Percentiles rank a stretch among this genome's conserved stretches.
Evolutionary conservation across 2,888 invertebrate species (phyloP).

Genomic region (Melinopterus prodromus): DNA sequence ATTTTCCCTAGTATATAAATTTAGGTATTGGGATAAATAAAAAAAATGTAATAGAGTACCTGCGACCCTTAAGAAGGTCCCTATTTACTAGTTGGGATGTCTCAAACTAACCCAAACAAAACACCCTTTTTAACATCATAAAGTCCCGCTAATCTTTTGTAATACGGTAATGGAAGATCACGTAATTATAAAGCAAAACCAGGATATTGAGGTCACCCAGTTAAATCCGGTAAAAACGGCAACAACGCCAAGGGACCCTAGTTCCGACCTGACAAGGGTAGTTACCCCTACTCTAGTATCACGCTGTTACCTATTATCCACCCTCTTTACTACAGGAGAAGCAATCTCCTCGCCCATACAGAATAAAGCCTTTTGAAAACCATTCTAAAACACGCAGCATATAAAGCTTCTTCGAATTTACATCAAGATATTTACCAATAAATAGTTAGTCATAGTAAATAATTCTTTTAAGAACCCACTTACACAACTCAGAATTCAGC

Average conservation of each 20-base stretch:
- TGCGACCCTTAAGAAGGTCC: no score
- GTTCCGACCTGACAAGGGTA: conserved; percentile 22
- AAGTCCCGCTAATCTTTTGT: no score
- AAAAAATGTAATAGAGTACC: no score
- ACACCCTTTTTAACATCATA: no score
- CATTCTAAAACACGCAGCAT: not conserved
- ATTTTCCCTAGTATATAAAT: no score
- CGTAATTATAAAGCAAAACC: not conserved
- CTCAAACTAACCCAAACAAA: no score
- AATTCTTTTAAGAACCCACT: not conserved
- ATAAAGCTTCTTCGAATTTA: not conserved
- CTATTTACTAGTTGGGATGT: no score
- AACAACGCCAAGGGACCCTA: conserved; percentile 20
- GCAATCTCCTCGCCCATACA: not conserved
- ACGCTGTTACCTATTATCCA: conserved; percentile 20
- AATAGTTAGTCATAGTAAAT: not conserved
- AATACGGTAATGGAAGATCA: no score
- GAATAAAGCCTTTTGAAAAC: not conserved
- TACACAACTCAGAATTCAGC: not conserved
- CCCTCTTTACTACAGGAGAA: conserved; percentile 18
- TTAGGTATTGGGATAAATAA: no score
- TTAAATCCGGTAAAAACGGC: conserved; percentile 12
- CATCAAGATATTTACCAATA: no score
- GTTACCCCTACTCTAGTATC: conserved; percentile 15
- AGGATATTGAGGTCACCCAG: not conserved